phyloP scores from a whole-genome alignment of 2,888 invertebrate genomes.

The Zeuzera pyrina region DNA sequence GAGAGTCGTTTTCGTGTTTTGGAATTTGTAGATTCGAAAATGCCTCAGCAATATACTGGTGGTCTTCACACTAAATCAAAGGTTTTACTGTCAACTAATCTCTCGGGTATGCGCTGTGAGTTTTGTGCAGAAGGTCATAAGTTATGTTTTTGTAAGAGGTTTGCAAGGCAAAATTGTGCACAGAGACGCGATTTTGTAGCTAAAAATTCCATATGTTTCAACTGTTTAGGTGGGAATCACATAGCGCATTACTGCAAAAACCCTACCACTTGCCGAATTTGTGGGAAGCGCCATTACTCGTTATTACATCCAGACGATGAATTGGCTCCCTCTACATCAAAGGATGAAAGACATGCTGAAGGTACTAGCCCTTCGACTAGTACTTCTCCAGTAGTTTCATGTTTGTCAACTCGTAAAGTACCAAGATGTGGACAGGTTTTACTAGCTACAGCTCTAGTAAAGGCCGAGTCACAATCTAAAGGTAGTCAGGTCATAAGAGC shows the following conservation, averaged over 20 bases:
- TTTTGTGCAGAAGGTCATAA: constrained; percentile 2
- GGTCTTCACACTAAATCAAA: background rate
- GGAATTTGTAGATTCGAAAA: constrained; percentile 5
- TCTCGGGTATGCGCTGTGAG: background rate
- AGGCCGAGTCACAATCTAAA: constrained; percentile 12
- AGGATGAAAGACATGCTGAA: constrained; percentile 1
- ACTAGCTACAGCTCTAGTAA: constrained; percentile 20
- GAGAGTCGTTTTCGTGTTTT: constrained; percentile 5
- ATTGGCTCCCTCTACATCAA: background rate
- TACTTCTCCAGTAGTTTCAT: background rate
- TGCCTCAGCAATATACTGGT: background rate
- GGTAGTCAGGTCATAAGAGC: constrained; percentile 11
- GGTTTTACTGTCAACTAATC: background rate
- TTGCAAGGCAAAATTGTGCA: constrained; percentile 1
- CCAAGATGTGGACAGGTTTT: constrained; percentile 12
- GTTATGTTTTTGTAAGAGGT: constrained; percentile 2
- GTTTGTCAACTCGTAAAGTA: background rate
- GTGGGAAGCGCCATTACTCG: constrained; percentile 14
- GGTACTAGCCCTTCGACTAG: background rate
- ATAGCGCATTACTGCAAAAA: constrained; percentile 8
- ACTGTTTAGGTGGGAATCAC: constrained; percentile 12
- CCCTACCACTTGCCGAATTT: constrained; percentile 10
- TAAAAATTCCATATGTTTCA: constrained; percentile 11
- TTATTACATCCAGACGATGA: constrained; percentile 12
- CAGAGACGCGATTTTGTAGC: constrained; percentile 5